phyloP scores from a whole-genome alignment of 2,797 vertebrate species.

The Argya squamiceps region DNA sequence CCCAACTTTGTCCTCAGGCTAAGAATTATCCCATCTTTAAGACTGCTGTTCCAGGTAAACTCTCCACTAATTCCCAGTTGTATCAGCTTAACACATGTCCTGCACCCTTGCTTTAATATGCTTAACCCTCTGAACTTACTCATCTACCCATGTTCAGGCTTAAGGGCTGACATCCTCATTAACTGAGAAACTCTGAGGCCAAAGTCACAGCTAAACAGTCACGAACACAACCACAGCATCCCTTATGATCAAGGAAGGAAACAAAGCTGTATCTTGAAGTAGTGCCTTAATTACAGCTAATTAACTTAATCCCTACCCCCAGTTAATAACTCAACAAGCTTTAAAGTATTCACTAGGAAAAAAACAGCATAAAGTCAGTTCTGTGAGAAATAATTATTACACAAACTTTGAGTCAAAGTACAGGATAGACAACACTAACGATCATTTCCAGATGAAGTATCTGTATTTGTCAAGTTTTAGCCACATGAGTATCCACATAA shows the following conservation, averaged over 20 bases:
- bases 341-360: neutral
- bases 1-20: neutral
- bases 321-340: neutral
- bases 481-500: neutral
- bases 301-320: neutral
- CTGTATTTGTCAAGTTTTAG: neutral
- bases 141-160: neutral
- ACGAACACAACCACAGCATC: neutral
- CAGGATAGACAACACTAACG: neutral
- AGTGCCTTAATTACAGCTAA: neutral
- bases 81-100: conserved; percentile 4
- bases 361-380: neutral
- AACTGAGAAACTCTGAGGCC: neutral
- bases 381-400: neutral
- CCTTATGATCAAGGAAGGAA: neutral
- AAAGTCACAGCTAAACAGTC: neutral
- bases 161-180: conserved; percentile 16
- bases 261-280: neutral
- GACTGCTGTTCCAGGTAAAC: conserved; percentile 3
- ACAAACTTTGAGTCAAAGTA: neutral
- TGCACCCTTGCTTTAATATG: neutral
- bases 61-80: conserved; percentile 4
- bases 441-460: neutral
- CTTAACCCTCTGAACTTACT: conserved; percentile 48
- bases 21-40: conserved; percentile 26